phyloP scores from a whole-genome alignment of 2,113 vertebrate genomes.

The Mormoops blainvillei region DNA sequence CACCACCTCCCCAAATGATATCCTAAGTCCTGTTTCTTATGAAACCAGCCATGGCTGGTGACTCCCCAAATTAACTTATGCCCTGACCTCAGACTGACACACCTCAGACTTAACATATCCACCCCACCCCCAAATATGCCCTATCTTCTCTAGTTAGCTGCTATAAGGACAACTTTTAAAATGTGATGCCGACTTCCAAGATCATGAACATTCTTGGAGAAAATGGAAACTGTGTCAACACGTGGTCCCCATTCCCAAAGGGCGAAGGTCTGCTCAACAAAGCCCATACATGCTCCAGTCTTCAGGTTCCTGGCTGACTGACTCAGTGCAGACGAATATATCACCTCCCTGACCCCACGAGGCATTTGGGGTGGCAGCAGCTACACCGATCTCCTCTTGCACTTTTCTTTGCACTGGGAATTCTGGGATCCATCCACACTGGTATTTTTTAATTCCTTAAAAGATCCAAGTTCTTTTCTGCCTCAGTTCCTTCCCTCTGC shows the following conservation, averaged over 20 bases:
- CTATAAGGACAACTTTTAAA: background rate
- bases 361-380: background rate
- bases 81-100: background rate
- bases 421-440: background rate
- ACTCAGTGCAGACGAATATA: background rate
- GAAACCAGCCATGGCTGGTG: background rate
- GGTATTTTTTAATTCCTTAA: background rate
- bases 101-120: no score
- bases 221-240: background rate
- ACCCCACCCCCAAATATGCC: background rate
- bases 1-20: background rate
- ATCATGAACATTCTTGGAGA: background rate
- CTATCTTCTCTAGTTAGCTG: background rate
- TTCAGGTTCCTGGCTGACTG: background rate
- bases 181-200: background rate
- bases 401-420: background rate
- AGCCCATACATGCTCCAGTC: no score
- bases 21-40: background rate
- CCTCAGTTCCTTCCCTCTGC: background rate
- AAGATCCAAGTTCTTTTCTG: background rate
- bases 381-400: no score
- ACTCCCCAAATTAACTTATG: background rate
- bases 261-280: accelerated
- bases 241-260: background rate
- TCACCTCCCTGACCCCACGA: background rate